Evolutionary conservation across 2,888 invertebrate species (phyloP).

Genomic region (Cinara cedri): DNA sequence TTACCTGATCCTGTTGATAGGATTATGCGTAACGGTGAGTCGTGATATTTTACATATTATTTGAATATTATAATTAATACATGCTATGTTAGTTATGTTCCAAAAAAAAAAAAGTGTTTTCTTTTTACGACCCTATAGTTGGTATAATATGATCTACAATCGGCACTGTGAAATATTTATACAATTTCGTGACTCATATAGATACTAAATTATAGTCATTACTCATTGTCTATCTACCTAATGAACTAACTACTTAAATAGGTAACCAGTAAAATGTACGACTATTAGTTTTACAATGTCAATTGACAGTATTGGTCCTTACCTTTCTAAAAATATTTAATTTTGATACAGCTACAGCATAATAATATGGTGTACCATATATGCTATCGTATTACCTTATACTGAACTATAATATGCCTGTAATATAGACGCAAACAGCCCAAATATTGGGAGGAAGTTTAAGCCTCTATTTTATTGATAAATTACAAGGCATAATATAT

Average conservation of each 20-base stretch:
- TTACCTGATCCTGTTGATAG: conserved; percentile 33
- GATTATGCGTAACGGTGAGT: conserved; percentile 42
- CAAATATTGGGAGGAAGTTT: too few species aligned
- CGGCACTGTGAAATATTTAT: neutral
- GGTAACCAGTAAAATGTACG: neutral
- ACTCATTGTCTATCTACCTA: too few species aligned
- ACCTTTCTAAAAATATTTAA: conserved; percentile 3
- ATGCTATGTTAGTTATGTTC: too few species aligned
- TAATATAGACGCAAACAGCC: too few species aligned
- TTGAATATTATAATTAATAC: neutral
- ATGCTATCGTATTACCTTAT: too few species aligned
- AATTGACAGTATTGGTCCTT: conserved; percentile 1
- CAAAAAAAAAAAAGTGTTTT: too few species aligned
- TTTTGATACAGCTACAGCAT: too few species aligned
- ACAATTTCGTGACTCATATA: conserved; percentile 10
- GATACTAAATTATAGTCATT: neutral
- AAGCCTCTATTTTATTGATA: too few species aligned
- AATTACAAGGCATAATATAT: too few species aligned
- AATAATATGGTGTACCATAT: too few species aligned
- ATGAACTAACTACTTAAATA: neutral
- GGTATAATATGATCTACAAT: conserved; percentile 7
- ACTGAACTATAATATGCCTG: too few species aligned
- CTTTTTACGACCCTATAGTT: too few species aligned
- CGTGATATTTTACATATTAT: neutral
- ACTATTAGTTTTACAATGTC: neutral